Base-by-base conservation (phyloP, 1,140 invertebrate genomes). In the Leptonema lineaticorne region DNA sequence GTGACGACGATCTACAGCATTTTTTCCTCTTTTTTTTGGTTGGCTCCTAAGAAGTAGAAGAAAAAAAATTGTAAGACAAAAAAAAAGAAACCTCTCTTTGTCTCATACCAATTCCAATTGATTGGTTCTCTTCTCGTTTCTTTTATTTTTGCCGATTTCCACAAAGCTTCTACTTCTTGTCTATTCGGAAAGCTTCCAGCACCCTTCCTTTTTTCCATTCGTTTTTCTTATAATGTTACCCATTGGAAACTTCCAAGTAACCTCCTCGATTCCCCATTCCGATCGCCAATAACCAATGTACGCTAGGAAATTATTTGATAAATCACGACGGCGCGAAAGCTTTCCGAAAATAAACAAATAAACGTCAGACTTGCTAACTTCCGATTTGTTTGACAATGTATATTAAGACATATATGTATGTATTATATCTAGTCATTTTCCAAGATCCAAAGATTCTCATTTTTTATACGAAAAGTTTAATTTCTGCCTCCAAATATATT, bases 261-360 rank as follows among this genome's bases (percentile, higher is more conserved):
- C 20, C 18, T 2, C n/a, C 11, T 4, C 1, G 7, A 45, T 7
- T n/a, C 9, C 37, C 9, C 37, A 3, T 24, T 2, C 27, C 22
- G 50, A n/a, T 53, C 50, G 18, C 50, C 50, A 53, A 53, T 53
- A 53, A 53, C 50, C 28, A 59, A 59, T 59, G 28, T 33, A 20
- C 57, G 20, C 28, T 16, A 33, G 57, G 57, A 59, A 59, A 59
- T 59, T 59, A 59, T 59, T 59, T 59, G 57, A 59, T 59, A 59
- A 59, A 59, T 59, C 57, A 59, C 57, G 20, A 1, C 28, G n/a
- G 28, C 57, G 28, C 6, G 27, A 37, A 53, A 59, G 57, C 26
- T 24, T 26, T 59, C 57, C 27, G 57, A 59, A 59, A 33, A 59
- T 59, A 59, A 59, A 59, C 57, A 59, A 59, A 59, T 59, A 59